Percentiles rank a stretch among this genome's conserved stretches.
Conservation (phyloP, 2,797 vertebrate genomes). For the Rhyacichthys aspro region DNA sequence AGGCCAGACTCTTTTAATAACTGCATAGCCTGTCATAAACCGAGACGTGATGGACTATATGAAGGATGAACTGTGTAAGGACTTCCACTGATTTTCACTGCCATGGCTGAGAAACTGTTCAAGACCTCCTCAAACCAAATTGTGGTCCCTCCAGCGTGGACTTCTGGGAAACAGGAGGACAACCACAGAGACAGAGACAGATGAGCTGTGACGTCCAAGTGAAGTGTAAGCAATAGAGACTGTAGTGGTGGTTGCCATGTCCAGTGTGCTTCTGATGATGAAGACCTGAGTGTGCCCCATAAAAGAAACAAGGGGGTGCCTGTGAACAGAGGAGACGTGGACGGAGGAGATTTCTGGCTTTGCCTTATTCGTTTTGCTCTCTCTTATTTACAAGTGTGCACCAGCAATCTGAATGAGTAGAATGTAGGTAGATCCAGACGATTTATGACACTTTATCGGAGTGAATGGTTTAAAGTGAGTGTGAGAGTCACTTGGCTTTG, state of each 20-base stretch:
- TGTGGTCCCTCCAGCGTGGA: constrained; percentile 50
- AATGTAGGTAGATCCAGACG: constrained; percentile 78
- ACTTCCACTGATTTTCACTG: constrained; percentile 67
- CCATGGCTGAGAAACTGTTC: constrained; percentile 75
- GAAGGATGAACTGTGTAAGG: neutral
- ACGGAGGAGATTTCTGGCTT: constrained; percentile 70
- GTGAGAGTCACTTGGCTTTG: constrained; percentile 51
- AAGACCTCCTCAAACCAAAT: constrained; percentile 67
- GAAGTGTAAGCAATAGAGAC: constrained; percentile 67
- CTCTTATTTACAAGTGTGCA: constrained; percentile 73
- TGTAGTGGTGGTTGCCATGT: constrained; percentile 29
- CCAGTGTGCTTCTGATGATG: constrained; percentile 45
- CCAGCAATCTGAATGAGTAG: constrained; percentile 80
- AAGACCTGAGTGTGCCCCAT: constrained; percentile 14
- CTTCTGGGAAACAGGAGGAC: constrained; percentile 26
- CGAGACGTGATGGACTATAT: constrained; percentile 25
- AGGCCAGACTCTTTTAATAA: constrained; percentile 92
- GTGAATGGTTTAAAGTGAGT: constrained; percentile 49
- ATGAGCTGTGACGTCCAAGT: constrained; percentile 56
- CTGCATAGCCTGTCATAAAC: neutral
- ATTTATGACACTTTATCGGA: constrained; percentile 70
- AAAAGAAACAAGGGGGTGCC: constrained; percentile 15
- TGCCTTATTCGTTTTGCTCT: constrained; percentile 81
- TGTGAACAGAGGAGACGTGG: constrained; percentile 52
- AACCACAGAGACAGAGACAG: constrained; percentile 36